Percentiles rank a stretch among this genome's conserved stretches.
Conservation (phyloP, 2,888 invertebrate species). For the Mesorhabditis spiculigera region DNA sequence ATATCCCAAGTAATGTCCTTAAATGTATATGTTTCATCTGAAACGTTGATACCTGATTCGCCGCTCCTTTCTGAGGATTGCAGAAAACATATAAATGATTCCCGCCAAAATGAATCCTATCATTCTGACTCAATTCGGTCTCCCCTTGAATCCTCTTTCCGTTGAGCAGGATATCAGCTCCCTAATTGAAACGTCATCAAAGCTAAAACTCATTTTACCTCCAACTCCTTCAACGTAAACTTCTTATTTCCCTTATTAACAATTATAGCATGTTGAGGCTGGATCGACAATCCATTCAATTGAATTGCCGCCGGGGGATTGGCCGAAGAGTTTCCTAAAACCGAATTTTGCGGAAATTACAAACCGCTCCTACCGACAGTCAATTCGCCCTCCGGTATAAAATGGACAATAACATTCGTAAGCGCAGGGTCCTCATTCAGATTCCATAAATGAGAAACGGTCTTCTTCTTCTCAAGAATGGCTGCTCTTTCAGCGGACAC, state of each 20-base stretch:
- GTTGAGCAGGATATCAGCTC: conserved; percentile 63
- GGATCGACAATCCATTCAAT: conserved; percentile 64
- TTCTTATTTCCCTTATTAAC: conserved; percentile 53
- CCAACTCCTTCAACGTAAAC: conserved; percentile 54
- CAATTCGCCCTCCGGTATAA: conserved; percentile 62
- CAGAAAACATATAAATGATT: conserved; percentile 66
- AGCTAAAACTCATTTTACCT: conserved; percentile 13
- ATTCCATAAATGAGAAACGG: conserved; percentile 64
- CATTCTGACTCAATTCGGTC: conserved; percentile 63
- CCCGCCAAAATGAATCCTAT: conserved; percentile 66
- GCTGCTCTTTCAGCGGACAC: conserved; percentile 26
- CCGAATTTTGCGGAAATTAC: conserved; percentile 50
- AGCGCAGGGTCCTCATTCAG: conserved; percentile 66
- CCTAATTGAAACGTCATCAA: conserved; percentile 28
- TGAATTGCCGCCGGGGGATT: conserved; percentile 60
- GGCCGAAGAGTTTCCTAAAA: conserved; percentile 59
- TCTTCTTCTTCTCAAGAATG: conserved; percentile 38
- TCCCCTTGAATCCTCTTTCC: conserved; percentile 62
- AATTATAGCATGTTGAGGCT: conserved; percentile 63
- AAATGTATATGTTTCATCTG: conserved; percentile 47
- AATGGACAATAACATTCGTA: conserved; percentile 64
- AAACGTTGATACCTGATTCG: conserved; percentile 38
- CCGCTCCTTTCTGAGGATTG: conserved; percentile 57
- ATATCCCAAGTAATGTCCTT: conserved; percentile 63
- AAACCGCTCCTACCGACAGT: conserved; percentile 36